Percentiles rank a stretch among this genome's conserved stretches.
Evolutionary conservation across 2,797 vertebrate genomes (phyloP).

Genomic region (Syncerus caffer): DNA sequence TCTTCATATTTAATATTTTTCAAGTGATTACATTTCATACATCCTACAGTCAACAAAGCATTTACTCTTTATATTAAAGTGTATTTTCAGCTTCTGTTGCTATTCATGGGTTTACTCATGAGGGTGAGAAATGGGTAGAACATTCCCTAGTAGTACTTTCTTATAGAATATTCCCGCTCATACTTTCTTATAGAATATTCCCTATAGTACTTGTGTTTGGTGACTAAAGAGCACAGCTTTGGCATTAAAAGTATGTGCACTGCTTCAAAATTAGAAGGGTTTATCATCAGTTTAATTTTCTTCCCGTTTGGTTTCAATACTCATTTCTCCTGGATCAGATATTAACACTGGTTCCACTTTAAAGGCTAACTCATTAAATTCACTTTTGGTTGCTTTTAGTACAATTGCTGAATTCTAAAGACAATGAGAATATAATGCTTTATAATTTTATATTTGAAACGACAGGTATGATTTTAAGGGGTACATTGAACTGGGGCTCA

Average conservation of each 20-base stretch:
- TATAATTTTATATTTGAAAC: slow-evolving; percentile 68
- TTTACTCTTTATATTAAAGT: neutral
- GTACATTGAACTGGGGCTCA: slow-evolving; percentile 35
- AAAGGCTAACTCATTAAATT: slow-evolving; percentile 46
- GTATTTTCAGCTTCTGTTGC: neutral
- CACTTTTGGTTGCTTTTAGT: slow-evolving; percentile 55
- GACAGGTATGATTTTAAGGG: slow-evolving; percentile 65
- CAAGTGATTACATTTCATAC: slow-evolving; percentile 12
- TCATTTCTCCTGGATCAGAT: slow-evolving; percentile 41
- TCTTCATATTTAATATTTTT: slow-evolving; percentile 9
- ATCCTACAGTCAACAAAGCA: neutral
- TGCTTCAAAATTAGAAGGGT: slow-evolving; percentile 20
- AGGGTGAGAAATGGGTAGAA: neutral
- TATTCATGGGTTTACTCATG: neutral
- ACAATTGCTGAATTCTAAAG: slow-evolving; percentile 54
- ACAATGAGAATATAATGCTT: slow-evolving; percentile 57
- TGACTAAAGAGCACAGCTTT: neutral
- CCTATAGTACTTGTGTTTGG: neutral
- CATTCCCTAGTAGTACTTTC: neutral
- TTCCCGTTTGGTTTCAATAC: slow-evolving; percentile 19
- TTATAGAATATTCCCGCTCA: neutral
- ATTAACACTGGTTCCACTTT: slow-evolving; percentile 42
- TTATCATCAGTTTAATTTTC: slow-evolving; percentile 12
- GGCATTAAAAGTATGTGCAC: neutral
- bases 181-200: neutral